A percentile compares a stretch with the other conserved stretches of the same genome.
Conservation (phyloP, 2,797 vertebrate genomes). For the Channallabes apus region DNA sequence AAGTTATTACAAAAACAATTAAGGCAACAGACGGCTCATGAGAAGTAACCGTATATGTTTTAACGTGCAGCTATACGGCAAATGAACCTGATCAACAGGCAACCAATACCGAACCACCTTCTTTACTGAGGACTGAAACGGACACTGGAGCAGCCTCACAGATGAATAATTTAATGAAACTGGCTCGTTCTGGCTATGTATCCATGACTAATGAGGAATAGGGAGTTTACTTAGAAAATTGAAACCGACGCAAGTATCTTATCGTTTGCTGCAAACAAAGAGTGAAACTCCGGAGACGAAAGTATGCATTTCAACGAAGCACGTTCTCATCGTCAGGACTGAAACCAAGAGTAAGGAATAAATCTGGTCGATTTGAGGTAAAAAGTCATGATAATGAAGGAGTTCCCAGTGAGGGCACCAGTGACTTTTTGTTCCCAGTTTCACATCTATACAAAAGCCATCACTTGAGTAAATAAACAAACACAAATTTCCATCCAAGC, state of each 20-base stretch:
- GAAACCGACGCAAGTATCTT: neutral
- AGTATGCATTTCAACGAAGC: neutral
- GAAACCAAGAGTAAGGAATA: neutral
- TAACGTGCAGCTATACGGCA: neutral
- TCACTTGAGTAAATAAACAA: neutral
- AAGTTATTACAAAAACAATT: too few relatives aligned
- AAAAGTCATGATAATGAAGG: neutral
- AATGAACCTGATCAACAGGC: neutral
- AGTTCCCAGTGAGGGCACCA: neutral
- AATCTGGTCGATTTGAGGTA: neutral
- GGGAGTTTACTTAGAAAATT: slow-evolving; percentile 30
- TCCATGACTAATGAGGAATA: slow-evolving; percentile 28
- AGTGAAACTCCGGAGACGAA: slow-evolving; percentile 6
- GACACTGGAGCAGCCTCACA: slow-evolving; percentile 27
- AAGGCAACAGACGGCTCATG: neutral
- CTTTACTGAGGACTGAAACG: slow-evolving; percentile 45
- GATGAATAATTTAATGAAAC: slow-evolving; percentile 52
- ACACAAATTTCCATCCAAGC: neutral
- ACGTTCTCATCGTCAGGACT: neutral
- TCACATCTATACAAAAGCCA: neutral
- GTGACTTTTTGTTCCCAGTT: neutral
- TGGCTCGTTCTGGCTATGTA: slow-evolving; percentile 24
- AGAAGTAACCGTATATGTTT: neutral
- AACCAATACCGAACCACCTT: neutral
- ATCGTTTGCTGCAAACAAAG: neutral